phyloP scores from a whole-genome alignment of 2,797 vertebrate genomes.

The Hypotaenidia okinawae region DNA sequence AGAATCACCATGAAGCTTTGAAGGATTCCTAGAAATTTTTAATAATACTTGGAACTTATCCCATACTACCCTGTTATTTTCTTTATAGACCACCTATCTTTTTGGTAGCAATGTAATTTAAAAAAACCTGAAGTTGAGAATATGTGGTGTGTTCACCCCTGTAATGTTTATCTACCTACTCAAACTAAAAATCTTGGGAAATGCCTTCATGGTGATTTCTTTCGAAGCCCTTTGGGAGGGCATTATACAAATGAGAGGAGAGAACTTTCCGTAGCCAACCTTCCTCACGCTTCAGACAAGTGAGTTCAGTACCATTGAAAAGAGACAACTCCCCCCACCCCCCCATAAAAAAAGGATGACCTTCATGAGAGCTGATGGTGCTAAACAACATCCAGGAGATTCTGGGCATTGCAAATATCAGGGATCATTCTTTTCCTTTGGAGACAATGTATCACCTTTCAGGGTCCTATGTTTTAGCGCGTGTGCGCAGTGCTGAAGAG shows the following conservation, averaged over 20 bases:
- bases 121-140: background rate
- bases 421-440: background rate
- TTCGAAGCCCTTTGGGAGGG: background rate
- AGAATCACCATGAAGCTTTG: background rate
- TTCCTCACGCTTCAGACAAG: background rate
- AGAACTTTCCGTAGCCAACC: background rate
- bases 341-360: background rate
- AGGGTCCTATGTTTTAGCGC: background rate
- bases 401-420: background rate
- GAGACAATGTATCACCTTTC: background rate
- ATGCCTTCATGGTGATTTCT: background rate
- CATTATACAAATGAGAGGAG: background rate
- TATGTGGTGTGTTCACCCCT: background rate
- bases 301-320: background rate
- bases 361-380: background rate
- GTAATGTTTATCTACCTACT: background rate
- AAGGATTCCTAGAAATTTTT: background rate
- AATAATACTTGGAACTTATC: background rate
- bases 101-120: background rate
- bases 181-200: background rate
- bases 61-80: background rate
- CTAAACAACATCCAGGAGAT: background rate
- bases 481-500: background rate
- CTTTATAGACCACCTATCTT: background rate
- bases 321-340: background rate